Evolutionary conservation across 2,888 invertebrate genomes (phyloP).

Genomic region (Drosophila percnosoma): DNA sequence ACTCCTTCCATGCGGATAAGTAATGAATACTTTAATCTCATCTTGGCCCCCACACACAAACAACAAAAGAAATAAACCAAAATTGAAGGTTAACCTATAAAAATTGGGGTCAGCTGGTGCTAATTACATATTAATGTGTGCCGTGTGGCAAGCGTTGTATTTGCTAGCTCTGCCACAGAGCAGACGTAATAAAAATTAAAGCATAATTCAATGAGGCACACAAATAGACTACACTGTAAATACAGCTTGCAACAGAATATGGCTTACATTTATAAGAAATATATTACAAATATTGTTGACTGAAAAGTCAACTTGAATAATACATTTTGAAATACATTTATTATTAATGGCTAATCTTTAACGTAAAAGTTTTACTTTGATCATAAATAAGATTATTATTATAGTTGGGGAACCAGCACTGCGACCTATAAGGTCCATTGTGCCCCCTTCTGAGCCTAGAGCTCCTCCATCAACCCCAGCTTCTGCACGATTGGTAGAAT

Average conservation of each 20-base stretch:
- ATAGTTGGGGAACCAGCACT: no score
- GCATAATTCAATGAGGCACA: not conserved
- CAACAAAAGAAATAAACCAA: not conserved
- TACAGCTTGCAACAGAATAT: not conserved
- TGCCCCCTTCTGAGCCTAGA: no score
- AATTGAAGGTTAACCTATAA: conserved; percentile 15
- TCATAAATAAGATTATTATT: not conserved
- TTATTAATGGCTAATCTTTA: not conserved
- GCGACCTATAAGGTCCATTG: no score
- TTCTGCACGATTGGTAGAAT: no score
- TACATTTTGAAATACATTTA: not conserved
- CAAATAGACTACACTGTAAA: not conserved
- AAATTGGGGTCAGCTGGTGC: conserved; percentile 42
- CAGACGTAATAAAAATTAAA: not conserved
- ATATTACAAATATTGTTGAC: not conserved
- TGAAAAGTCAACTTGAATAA: not conserved
- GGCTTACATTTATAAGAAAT: no score
- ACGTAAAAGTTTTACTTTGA: not conserved
- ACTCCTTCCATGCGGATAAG: conserved; percentile 24
- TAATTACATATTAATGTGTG: conserved; percentile 66
- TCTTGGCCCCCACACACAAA: not conserved
- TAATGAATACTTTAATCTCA: conserved; percentile 34
- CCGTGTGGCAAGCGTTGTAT: not conserved
- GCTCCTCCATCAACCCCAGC: no score
- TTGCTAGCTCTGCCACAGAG: not conserved